Evolutionary conservation across 2,113 vertebrate species (phyloP), one percentile per base, ranked within the genome.

Genomic region (Oryzias woworae): DNA sequence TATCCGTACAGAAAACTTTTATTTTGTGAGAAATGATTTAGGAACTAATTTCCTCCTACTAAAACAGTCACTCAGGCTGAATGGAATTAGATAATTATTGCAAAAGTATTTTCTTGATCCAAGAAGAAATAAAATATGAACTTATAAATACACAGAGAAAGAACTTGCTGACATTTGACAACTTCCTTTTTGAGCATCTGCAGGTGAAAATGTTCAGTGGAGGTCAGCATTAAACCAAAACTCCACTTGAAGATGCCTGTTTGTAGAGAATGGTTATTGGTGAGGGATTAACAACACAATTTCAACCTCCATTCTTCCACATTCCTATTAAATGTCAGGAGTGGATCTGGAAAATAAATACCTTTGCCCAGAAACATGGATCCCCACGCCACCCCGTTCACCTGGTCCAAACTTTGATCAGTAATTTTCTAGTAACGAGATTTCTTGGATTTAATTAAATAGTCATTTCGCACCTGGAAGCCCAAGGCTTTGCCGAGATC

Each of bases 371-470:
- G 67, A 62, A 83, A 84, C 59, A 71, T 58, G 71, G 76, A 83
- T 72, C 59, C 75, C 90, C 84, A 81, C 58, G 75, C 66, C 63
- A 85, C 75, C 67, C 51, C 62, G 43, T 48, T 88, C 80, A 88
- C 72, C 72, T 82, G 65, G 76, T 85, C 90, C 74, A 88, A 87
- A 91, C 89, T 92, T 89, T 92, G 86, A 93, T 92, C 89, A 85
- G 89, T 91, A 89, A 92, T 92, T 93, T 90, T 90, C 81, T 78
- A 84, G 85, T 91, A 93, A 93, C 89, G 63, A 82, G 74, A 87
- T 93, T 93, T 85, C 77, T 80, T 84, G 90, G 87, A 92, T 92
- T 94, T 90, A 82, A 89, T 92, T 94, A 90, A 91, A 87, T 75
- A 85, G 77, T 76, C 79, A 80, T 92, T 92, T 92, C 82, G 82